These are phyloP conservation scores for Tribolium madens DNA, from an alignment of 1,140 invertebrate species.

Conservation along the genomic window DNA sequence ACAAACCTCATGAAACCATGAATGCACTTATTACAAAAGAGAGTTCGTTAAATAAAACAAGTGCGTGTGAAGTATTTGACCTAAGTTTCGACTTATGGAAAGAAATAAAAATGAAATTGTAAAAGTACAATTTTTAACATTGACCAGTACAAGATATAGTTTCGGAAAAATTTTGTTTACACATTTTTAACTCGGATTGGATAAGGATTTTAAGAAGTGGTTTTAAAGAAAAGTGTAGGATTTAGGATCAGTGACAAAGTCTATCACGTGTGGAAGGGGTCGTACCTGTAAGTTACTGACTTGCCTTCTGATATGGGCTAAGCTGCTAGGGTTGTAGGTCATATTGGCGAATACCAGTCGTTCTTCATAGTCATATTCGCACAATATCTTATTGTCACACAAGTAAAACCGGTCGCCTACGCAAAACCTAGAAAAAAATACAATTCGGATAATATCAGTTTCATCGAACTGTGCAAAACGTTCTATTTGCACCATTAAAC, in stretches of 20 bases:
- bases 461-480: slow-evolving; percentile 4
- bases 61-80: neutral
- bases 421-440: slow-evolving; percentile 83
- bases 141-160: too few relatives aligned
- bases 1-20: neutral
- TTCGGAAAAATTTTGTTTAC: too few relatives aligned
- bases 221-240: neutral
- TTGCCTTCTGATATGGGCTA: slow-evolving; percentile 89
- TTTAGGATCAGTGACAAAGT: neutral
- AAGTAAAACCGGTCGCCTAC: slow-evolving; percentile 93
- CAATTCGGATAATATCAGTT: neutral
- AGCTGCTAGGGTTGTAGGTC: slow-evolving; percentile 86
- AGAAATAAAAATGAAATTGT: too few relatives aligned
- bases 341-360: slow-evolving; percentile 89
- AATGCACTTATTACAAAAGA: neutral
- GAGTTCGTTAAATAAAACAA: neutral
- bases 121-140: too few relatives aligned
- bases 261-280: slow-evolving; percentile 26
- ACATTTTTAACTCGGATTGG: too few relatives aligned
- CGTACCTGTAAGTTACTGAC: slow-evolving; percentile 81
- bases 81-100: too few relatives aligned
- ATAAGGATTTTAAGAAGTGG: too few relatives aligned
- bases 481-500: slow-evolving; percentile 18
- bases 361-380: slow-evolving; percentile 95
- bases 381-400: slow-evolving; percentile 94